These are phyloP conservation scores for Tyrophagus putrescentiae DNA, from an alignment of 1,140 invertebrate genomes.

Conservation along the genomic window DNA sequence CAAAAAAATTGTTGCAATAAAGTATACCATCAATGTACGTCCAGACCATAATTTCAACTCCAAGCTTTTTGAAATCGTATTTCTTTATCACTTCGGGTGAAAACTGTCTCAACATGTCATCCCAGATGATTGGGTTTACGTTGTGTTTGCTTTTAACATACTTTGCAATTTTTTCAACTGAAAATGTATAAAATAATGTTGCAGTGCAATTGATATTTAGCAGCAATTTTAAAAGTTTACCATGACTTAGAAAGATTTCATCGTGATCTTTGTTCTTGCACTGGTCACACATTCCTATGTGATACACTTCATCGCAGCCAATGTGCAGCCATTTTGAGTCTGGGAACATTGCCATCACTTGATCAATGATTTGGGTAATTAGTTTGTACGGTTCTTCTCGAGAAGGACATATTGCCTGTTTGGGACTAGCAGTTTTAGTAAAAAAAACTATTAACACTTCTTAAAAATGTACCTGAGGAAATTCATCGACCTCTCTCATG, in stretches of 20 bases:
- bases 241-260: slow-evolving; percentile 51
- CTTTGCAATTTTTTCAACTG: slow-evolving; percentile 38
- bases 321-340: slow-evolving; percentile 40
- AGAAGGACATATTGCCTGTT: slow-evolving; percentile 64
- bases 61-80: slow-evolving; percentile 46
- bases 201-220: background rate
- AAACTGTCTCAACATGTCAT: slow-evolving; percentile 75
- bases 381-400: slow-evolving; percentile 50
- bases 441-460: background rate
- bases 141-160: slow-evolving; percentile 35
- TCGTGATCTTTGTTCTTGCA: slow-evolving; percentile 45
- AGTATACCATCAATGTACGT: slow-evolving; percentile 45
- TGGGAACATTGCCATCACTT: slow-evolving; percentile 46
- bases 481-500: slow-evolving; percentile 56
- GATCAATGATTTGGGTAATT: slow-evolving; percentile 61
- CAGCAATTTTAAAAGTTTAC: too few species aligned
- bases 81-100: slow-evolving; percentile 35
- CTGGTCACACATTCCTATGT: slow-evolving; percentile 58
- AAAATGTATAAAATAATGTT: background rate
- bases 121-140: slow-evolving; percentile 65
- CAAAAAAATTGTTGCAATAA: slow-evolving; percentile 5
- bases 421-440: too few species aligned
- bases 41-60: slow-evolving; percentile 61
- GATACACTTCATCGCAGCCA: slow-evolving; percentile 47
- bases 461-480: slow-evolving; percentile 37